Base-by-base conservation (phyloP, 2,113 vertebrate species). In the Oryzias celebensis region DNA sequence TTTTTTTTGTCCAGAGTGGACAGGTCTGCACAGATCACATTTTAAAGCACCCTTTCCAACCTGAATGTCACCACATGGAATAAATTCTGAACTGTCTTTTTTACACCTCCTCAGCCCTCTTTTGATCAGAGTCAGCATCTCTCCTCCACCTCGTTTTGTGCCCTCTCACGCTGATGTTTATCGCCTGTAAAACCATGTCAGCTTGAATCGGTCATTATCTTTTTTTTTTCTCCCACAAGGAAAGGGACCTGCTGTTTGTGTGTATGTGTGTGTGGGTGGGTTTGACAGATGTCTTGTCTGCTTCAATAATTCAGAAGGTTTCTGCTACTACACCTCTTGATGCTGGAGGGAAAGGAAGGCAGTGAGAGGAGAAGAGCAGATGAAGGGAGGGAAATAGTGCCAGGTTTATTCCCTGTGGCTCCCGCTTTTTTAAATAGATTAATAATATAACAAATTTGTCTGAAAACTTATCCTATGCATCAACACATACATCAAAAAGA, bases 231-330 rank as follows among this genome's bases (percentile, higher is more conserved):
- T 22, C 73, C 84, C 81, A 59, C 5, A 58, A 72, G 82, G 81
- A 51, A 64, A 75, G 44, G 44, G 78, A 73, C 36, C 10, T 36
- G 36, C 36, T 12, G 36, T 36, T 81, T 78, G 50, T 58, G 77
- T 85, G 76, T 63, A 76, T 73, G 64, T 82, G 68, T 82, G 67
- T 77, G 75, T 62, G 68, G 59, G 68, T 51, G 65, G 50, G 50
- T 80, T 77, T 80, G 81, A 85, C 70, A 73, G 62, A 73, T 69
- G 73, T 74, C 85, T 83, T 83, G 81, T 84, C 85, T 63, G 67
- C 82, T 83, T 88, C 77, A 90, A 90, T 90, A 90, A 90, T 88
- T 88, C 75, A 90, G 54, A 49, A 66, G 75, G 71, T 85, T 83
- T 82, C 79, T 84, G 84, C 71, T 55, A 36, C 74, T 62, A 76